phyloP scores from a whole-genome alignment of 2,797 vertebrate species.

The Toxotes lorentzi region DNA sequence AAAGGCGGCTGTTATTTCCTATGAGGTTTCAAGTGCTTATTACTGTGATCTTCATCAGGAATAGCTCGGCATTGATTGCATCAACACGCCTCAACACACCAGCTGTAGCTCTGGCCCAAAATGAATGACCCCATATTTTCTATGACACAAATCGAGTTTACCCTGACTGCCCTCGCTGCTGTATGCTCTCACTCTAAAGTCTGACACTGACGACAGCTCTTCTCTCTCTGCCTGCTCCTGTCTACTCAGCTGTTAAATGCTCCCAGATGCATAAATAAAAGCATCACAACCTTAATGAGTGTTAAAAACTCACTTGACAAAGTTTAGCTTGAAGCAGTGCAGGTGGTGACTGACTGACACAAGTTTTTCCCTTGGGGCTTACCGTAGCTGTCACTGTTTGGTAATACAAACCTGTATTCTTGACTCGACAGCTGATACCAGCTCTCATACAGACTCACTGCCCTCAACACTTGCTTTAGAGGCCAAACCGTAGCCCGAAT shows the following conservation, averaged over 20 bases:
- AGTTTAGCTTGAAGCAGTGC: neutral
- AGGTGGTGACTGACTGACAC: neutral
- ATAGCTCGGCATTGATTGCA: neutral
- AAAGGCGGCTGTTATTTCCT: conserved; percentile 64
- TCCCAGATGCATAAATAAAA: neutral
- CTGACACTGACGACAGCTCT: neutral
- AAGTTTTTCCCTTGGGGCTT: neutral
- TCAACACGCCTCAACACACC: neutral
- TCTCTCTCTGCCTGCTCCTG: neutral
- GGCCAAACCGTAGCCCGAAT: no score
- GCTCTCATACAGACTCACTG: neutral
- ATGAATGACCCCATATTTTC: no score
- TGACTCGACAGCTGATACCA: neutral
- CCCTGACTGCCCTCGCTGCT: neutral
- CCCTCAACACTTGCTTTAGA: no score
- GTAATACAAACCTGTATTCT: neutral
- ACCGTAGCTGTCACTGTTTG: neutral
- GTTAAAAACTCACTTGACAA: neutral
- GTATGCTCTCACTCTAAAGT: neutral
- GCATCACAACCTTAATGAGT: neutral
- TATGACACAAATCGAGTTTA: neutral
- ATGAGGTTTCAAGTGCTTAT: conserved; percentile 56
- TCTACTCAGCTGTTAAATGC: neutral
- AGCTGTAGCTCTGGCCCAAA: neutral
- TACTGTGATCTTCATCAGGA: conserved; percentile 56